Conservation (phyloP, 1,140 invertebrate genomes). For the Scaptomyza montana region DNA sequence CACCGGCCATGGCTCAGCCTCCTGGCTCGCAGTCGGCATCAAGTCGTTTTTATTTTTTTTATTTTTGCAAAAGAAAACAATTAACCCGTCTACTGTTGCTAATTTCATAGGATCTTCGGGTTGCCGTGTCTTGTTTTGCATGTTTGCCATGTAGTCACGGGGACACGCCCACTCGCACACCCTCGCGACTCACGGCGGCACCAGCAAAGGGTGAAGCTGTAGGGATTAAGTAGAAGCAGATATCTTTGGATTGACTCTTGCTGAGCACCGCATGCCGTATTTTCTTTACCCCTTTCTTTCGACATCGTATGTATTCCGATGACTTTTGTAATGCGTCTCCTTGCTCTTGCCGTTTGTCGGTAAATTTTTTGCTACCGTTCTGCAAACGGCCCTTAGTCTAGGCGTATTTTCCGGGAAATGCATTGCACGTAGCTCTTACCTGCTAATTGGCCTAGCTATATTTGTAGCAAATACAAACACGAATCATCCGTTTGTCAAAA, state of each 20-base stretch:
- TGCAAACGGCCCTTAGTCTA: background rate
- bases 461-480: slow-evolving; percentile 40
- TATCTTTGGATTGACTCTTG: slow-evolving; percentile 43
- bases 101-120: slow-evolving; percentile 67
- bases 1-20: slow-evolving; percentile 54
- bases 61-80: slow-evolving; percentile 53
- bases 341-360: background rate
- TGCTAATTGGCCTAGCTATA: slow-evolving; percentile 66
- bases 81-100: slow-evolving; percentile 81
- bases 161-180: slow-evolving; percentile 62
- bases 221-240: slow-evolving; percentile 51
- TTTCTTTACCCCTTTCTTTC: slow-evolving; percentile 4
- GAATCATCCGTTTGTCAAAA: slow-evolving; percentile 57
- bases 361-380: slow-evolving; percentile 35
- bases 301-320: no score
- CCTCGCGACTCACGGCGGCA: slow-evolving; percentile 59
- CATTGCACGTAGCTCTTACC: slow-evolving; percentile 24
- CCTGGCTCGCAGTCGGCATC: slow-evolving; percentile 15
- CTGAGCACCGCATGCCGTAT: slow-evolving; percentile 46
- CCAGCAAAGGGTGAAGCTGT: slow-evolving; percentile 37
- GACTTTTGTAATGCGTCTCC: slow-evolving; percentile 23
- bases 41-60: background rate
- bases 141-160: slow-evolving; percentile 34
- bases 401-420: slow-evolving; percentile 22
- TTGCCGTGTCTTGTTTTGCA: slow-evolving; percentile 48